Base-by-base conservation (phyloP, 2,797 vertebrate genomes). In the Eutrigla gurnardus region DNA sequence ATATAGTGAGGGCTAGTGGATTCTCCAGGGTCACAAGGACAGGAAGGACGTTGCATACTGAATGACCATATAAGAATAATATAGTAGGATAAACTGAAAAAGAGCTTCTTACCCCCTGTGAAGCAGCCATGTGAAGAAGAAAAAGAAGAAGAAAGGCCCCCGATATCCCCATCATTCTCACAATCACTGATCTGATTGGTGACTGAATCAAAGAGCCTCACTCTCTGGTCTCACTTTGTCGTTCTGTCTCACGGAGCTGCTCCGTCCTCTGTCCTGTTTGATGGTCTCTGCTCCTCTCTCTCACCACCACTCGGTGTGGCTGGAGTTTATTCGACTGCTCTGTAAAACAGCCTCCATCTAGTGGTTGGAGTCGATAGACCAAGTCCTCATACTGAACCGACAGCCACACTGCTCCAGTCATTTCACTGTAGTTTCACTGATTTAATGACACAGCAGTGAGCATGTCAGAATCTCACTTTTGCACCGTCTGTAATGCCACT, bases 91-190 rank as follows among this genome's bases (percentile, higher is more conserved):
- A 17, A 15, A 9, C 2, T 17, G 35, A 60, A 3, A 40, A 33
- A 11, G 4, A n/a, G 8, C 2, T 40, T 62, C 89, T 87, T 84
- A 89, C 87, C 49, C 75, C 73, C 49, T 81, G 4, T 62, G 70
- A 76, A 7, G 53, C 54, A 50, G 80, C 78, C 77, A 79, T 45
- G 15, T 88, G 82, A n/a, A 86, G 67, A 36, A 90, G 65, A 39
- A 90, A 11, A 6, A n/a, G 82, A n/a, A 86, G 67, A 36, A 90
- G 65, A 39, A 90, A 11, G 8, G 25, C 37, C 39, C 77, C 43
- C 1, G 54, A 61, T 49, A 46, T 80, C 54, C 47, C 65, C 46
- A 83, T 50, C 54, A 55, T 43, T 25, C 13, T 55, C 78, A 84
- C 78, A 0, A 37, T 79, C 33, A 39, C 5, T 3, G 33, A 47